Conservation (phyloP, 2,888 invertebrate species). For the Phytoseiulus persimilis region DNA sequence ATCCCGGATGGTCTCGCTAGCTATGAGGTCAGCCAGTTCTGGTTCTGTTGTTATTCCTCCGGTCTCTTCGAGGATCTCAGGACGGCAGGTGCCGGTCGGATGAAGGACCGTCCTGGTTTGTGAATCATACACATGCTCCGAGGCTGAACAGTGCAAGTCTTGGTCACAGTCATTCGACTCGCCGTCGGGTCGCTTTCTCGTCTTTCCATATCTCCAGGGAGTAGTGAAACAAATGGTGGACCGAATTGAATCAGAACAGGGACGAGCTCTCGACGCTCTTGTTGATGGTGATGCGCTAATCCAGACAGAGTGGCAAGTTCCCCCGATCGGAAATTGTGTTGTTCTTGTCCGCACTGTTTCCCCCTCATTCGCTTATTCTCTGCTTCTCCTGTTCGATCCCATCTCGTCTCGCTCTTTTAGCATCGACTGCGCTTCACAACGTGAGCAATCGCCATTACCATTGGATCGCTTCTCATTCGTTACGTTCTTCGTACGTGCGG, state of each 20-base stretch:
- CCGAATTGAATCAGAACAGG: background rate
- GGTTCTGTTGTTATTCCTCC: too few species aligned
- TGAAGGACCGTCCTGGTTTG: too few species aligned
- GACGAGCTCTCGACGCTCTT: background rate
- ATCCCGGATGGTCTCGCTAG: too few species aligned
- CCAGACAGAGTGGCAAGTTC: background rate
- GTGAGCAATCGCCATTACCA: constrained; percentile 5
- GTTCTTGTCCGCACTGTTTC: background rate
- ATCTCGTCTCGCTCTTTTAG: background rate
- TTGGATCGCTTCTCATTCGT: background rate
- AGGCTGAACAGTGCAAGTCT: too few species aligned
- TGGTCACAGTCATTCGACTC: background rate
- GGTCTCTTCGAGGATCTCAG: too few species aligned
- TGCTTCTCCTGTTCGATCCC: background rate
- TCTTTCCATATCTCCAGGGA: background rate
- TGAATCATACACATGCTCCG: too few species aligned
- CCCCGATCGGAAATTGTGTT: background rate
- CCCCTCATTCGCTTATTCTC: background rate
- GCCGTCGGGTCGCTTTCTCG: background rate
- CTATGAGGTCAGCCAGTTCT: too few species aligned
- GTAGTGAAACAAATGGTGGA: background rate
- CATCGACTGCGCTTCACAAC: background rate
- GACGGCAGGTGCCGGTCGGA: too few species aligned
- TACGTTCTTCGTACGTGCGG: background rate
- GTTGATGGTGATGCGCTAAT: background rate